Evolutionary conservation across 64 coral and sea anemone species (phyloP).

Genomic region (Dendrophyllia cribrosa): DNA sequence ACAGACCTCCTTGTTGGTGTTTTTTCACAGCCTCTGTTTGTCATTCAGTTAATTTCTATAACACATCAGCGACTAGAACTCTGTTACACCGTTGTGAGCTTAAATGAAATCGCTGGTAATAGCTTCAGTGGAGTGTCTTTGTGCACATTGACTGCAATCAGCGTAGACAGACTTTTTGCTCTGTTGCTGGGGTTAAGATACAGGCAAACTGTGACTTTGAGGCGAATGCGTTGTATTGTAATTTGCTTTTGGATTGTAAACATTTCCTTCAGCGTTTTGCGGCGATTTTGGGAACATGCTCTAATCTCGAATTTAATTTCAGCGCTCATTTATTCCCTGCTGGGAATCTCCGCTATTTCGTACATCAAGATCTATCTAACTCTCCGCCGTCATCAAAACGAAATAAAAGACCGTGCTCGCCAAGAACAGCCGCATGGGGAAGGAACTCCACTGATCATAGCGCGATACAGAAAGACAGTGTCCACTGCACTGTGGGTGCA

Average conservation of each 20-base stretch:
- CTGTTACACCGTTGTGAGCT: background rate
- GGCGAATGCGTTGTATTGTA: background rate
- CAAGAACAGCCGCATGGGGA: too few species aligned
- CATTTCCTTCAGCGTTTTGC: background rate
- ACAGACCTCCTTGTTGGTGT: background rate
- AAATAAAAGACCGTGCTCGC: too few species aligned
- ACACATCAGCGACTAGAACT: background rate
- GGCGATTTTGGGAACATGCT: too few species aligned
- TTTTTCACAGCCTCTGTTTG: background rate
- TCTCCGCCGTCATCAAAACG: too few species aligned
- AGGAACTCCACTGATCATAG: too few species aligned
- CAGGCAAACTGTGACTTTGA: background rate
- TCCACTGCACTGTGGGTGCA: too few species aligned
- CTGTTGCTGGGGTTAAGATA: background rate
- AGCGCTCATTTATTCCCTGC: too few species aligned
- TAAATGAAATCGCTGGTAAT: background rate
- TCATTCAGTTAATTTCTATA: background rate
- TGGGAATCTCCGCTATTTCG: too few species aligned
- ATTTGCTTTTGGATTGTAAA: background rate
- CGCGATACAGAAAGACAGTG: too few species aligned
- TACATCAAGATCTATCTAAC: too few species aligned
- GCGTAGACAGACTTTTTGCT: constrained; percentile 9
- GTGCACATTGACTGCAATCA: background rate
- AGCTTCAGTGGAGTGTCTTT: background rate
- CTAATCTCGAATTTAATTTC: too few species aligned